Percentiles rank a stretch among this genome's conserved stretches.
Conservation (phyloP, 1,140 invertebrate genomes). For the Piezodorus guildinii region DNA sequence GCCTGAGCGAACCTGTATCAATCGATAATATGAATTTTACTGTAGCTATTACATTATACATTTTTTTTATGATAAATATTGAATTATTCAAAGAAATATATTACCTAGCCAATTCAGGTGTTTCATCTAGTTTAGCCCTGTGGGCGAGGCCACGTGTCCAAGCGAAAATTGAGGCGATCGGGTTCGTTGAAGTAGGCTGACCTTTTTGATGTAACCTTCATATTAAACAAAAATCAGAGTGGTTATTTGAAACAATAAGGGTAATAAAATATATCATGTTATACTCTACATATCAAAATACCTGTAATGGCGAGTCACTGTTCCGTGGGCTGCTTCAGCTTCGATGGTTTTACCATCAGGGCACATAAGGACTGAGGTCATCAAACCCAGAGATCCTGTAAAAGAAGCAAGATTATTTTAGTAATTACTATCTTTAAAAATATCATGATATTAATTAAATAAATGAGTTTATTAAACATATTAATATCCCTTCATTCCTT, state of each 20-base stretch:
- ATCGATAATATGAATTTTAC: neutral
- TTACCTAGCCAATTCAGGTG: slow-evolving; percentile 50
- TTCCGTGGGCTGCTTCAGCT: slow-evolving; percentile 84
- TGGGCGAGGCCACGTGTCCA: slow-evolving; percentile 79
- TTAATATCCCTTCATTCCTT: no score
- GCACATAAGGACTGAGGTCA: slow-evolving; percentile 85
- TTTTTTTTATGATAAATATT: no score
- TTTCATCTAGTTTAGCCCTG: slow-evolving; percentile 69
- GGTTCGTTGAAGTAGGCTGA: slow-evolving; percentile 76
- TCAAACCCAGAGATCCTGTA: slow-evolving; percentile 70
- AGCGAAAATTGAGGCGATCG: slow-evolving; percentile 84
- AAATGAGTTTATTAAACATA: no score
- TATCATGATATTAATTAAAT: no score
- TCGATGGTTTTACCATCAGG: slow-evolving; percentile 85
- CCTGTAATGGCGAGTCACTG: slow-evolving; percentile 81
- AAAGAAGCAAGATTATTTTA: neutral
- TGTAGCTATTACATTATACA: no score
- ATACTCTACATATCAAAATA: slow-evolving; percentile 26
- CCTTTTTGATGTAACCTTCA: slow-evolving; percentile 61
- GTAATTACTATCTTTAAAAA: no score
- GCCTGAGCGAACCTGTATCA: slow-evolving; percentile 38
- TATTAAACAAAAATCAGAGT: neutral
- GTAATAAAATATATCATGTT: neutral
- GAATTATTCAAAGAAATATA: no score
- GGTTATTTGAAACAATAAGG: neutral